A percentile compares a stretch with the other conserved stretches of the same genome.
Evolutionary conservation across 2,797 vertebrate genomes (phyloP).

Genomic region (Moxostoma hubbsi): DNA sequence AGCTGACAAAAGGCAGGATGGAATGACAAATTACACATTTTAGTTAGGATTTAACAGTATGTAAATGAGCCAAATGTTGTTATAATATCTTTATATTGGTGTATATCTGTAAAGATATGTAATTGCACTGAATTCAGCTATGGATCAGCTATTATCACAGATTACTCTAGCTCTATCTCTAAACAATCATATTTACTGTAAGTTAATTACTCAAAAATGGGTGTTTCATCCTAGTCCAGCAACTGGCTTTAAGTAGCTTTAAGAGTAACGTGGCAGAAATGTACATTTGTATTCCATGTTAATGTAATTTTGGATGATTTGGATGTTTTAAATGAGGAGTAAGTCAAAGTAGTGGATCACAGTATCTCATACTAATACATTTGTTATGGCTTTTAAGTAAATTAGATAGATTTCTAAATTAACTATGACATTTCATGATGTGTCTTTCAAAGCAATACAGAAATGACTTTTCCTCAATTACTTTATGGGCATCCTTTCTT

Average conservation of each 20-base stretch:
- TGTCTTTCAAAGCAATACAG: constrained; percentile 87
- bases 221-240: constrained; percentile 81
- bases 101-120: background rate
- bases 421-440: constrained; percentile 72
- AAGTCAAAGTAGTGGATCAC: constrained; percentile 87
- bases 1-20: background rate
- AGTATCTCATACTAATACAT: constrained; percentile 83
- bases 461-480: background rate
- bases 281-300: constrained; percentile 77
- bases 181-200: constrained; percentile 77
- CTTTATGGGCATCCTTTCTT: background rate
- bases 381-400: constrained; percentile 76
- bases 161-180: constrained; percentile 68
- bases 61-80: background rate
- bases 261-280: constrained; percentile 77
- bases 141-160: constrained; percentile 52
- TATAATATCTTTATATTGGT: constrained; percentile 49
- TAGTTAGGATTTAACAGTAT: background rate
- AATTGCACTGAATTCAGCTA: background rate
- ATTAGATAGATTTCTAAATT: constrained; percentile 82
- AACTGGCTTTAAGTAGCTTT: constrained; percentile 71
- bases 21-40: constrained; percentile 5
- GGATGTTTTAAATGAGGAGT: constrained; percentile 90
- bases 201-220: constrained; percentile 82
- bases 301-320: constrained; percentile 81